Evolutionary conservation across 2,888 invertebrate genomes (phyloP), one percentile per base, ranked within the genome.

Genomic region (Spicauda simplicius): DNA sequence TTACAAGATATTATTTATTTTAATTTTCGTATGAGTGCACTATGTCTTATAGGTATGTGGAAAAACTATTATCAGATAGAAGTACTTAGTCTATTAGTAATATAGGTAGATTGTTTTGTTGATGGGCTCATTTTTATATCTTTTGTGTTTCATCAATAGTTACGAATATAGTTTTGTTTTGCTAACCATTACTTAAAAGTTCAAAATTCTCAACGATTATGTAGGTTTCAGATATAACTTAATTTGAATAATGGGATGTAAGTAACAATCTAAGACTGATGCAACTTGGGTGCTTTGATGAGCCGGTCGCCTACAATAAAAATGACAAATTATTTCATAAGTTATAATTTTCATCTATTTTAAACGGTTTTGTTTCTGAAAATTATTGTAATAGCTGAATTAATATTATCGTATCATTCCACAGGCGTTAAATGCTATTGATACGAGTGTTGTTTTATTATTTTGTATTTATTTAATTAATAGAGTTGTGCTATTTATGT

Each of bases 211-310:
- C 33, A 33, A 33, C 10, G 33, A 33, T 33, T 33, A 33, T 33
- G 10, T 10, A 33, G 10, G 33, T 33, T 33, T 8, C 33, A 33
- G 33, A 33, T 33, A 33, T 33, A 8, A 33, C 4, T 41, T 41
- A 14, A 41, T 10, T 41, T 41, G 2, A 33, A 14, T 14, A 14
- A 41, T 41, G 41, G 41, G 14, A 14, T 41, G 41, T 41, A 41
- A 41, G 41, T 11, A 41, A 45, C 59, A 64, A 76, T 81, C 77
- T 75, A 85, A 86, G 86, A 85, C 84, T 85, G 85, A 85, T 80
- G 74, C 75, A 73, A 81, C 73, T 80, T 80, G 80, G 85, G 86
- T 84, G 86, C 82, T 85, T 82, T 75, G 73, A 74, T 63, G 68
- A 73, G 70, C 62, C 58, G 53, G 18, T 62, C 62, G 33, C n/a